Evolutionary conservation across 2,888 invertebrate genomes (phyloP).

Genomic region (Cephalotes varians): DNA sequence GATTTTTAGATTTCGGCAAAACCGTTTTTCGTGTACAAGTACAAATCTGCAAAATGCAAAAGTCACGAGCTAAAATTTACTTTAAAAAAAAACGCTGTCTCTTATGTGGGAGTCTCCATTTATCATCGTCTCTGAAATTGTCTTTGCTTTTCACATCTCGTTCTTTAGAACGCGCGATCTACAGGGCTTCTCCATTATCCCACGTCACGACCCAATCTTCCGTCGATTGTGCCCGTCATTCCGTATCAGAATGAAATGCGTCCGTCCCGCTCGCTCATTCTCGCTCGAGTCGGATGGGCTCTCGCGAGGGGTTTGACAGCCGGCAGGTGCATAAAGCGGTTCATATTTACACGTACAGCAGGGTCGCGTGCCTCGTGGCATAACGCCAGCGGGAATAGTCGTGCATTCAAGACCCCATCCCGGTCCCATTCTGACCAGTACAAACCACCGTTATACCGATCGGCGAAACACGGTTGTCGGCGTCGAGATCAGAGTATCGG

Average conservation of each 20-base stretch:
- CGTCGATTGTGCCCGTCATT: conserved; percentile 5
- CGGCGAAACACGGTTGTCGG: conserved; percentile 39
- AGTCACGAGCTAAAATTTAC: background rate
- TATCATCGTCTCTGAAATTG: conserved; percentile 1
- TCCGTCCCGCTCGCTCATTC: background rate
- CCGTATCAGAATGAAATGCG: conserved; percentile 20
- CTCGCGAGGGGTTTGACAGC: conserved; percentile 10
- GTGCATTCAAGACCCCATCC: conserved; percentile 75
- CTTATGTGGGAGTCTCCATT: conserved; percentile 2
- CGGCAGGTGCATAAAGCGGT: conserved; percentile 75
- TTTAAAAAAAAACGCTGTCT: conserved; percentile 5
- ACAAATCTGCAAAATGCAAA: background rate
- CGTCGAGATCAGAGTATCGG: conserved; percentile 50
- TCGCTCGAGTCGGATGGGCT: background rate
- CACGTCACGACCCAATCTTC: conserved; percentile 16
- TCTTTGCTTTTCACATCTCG: background rate
- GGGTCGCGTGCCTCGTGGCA: conserved; percentile 83
- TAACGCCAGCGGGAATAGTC: conserved; percentile 78
- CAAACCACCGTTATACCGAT: conserved; percentile 29
- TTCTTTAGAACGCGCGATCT: background rate
- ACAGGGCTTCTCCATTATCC: conserved; percentile 36
- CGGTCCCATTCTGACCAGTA: conserved; percentile 17
- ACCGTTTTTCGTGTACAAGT: too few relatives aligned
- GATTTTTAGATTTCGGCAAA: too few relatives aligned
- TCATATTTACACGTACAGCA: conserved; percentile 79